phyloP scores from a whole-genome alignment of 2,113 vertebrate species.

The Mus musculus region DNA sequence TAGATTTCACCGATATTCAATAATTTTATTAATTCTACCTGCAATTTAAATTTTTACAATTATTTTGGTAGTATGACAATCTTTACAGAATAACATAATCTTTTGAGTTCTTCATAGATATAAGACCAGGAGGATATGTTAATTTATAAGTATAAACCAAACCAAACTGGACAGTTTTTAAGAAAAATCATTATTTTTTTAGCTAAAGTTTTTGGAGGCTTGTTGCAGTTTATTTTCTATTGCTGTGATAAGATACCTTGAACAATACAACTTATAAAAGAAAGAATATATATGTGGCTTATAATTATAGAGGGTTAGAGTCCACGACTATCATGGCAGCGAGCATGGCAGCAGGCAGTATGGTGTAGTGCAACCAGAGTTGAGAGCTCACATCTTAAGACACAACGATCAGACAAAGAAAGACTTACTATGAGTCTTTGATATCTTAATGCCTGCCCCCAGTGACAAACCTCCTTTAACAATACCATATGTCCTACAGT shows the following conservation, averaged over 20 bases:
- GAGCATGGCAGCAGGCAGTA: background rate
- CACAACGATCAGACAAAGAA: background rate
- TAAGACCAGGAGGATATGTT: background rate
- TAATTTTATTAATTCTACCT: slow-evolving; percentile 31
- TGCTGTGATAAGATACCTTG: background rate
- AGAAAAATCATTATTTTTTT: background rate
- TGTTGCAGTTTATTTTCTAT: background rate
- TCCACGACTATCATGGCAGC: background rate
- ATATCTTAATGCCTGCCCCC: background rate
- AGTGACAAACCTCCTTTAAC: background rate
- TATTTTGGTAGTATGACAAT: background rate
- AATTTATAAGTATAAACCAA: background rate
- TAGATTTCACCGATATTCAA: background rate
- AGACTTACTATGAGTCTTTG: background rate
- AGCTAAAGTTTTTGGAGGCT: background rate
- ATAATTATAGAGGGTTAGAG: background rate
- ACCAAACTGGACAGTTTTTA: background rate
- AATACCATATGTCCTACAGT: no score
- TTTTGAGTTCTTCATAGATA: background rate
- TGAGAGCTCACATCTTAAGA: background rate
- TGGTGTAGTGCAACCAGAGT: background rate
- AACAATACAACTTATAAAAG: background rate
- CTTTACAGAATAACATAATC: background rate
- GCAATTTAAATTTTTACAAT: background rate
- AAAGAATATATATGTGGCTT: background rate